phyloP scores from a whole-genome alignment of 2,113 vertebrate species.

The Sorex fumeus region DNA sequence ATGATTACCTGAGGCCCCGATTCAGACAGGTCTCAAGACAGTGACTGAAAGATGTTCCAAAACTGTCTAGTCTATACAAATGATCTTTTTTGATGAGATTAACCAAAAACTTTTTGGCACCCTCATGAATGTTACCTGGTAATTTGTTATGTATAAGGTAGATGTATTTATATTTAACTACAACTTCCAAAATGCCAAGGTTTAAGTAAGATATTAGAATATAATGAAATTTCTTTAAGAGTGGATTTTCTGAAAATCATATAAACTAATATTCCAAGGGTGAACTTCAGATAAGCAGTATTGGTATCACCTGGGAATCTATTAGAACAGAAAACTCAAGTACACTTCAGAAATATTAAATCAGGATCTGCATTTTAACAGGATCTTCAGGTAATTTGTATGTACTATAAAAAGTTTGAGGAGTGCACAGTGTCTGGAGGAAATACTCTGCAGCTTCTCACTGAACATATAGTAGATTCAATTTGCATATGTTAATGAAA shows the following conservation, averaged over 20 bases:
- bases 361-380: conserved; percentile 29
- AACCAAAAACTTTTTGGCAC: conserved; percentile 9
- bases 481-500: background rate
- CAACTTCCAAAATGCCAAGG: background rate
- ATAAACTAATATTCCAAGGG: background rate
- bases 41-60: conserved; percentile 27
- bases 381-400: background rate
- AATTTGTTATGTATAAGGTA: conserved; percentile 12
- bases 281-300: background rate
- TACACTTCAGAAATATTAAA: background rate
- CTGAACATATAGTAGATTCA: background rate
- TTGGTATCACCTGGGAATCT: background rate
- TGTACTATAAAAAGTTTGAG: background rate
- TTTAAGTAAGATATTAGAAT: background rate
- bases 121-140: background rate
- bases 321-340: background rate
- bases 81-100: background rate
- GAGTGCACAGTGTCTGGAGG: background rate
- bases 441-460: background rate
- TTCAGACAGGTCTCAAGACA: conserved; percentile 42
- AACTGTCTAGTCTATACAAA: background rate
- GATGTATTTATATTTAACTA: conserved; percentile 1
- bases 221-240: background rate
- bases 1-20: conserved; percentile 38
- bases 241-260: conserved; percentile 30